Conservation (phyloP, 2,113 vertebrate genomes). For the Potamarius usumacintae region DNA sequence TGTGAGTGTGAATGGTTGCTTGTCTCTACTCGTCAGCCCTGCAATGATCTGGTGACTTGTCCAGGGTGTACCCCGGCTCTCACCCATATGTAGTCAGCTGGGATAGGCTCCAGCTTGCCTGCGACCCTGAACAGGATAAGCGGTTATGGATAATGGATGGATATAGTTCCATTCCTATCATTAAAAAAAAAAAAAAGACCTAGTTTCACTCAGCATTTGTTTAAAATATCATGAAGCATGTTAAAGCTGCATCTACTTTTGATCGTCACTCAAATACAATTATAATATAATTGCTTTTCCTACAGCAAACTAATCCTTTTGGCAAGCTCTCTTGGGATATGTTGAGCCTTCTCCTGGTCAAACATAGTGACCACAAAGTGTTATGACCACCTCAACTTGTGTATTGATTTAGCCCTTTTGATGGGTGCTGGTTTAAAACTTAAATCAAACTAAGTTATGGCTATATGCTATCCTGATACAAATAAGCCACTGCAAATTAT, state of each 20-base stretch:
- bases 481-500: not conserved
- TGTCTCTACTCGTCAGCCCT: too few relatives aligned
- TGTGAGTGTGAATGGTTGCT: too few relatives aligned
- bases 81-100: too few relatives aligned
- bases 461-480: not conserved
- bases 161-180: too few relatives aligned
- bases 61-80: too few relatives aligned
- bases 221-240: not conserved
- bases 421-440: conserved; percentile 65
- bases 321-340: not conserved
- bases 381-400: conserved; percentile 70
- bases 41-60: too few relatives aligned
- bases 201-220: not conserved
- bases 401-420: conserved; percentile 75
- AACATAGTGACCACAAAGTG: conserved; percentile 68
- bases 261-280: not conserved
- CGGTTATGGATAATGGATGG: too few relatives aligned
- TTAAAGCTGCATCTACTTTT: not conserved
- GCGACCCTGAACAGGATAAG: too few relatives aligned
- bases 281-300: not conserved
- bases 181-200: too few relatives aligned
- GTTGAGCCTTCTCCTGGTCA: conserved; percentile 16
- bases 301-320: not conserved
- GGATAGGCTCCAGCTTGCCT: too few relatives aligned
- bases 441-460: conserved; percentile 58